phyloP scores from a whole-genome alignment of 2,888 invertebrate genomes.

The Acanthosepion pharaonis region DNA sequence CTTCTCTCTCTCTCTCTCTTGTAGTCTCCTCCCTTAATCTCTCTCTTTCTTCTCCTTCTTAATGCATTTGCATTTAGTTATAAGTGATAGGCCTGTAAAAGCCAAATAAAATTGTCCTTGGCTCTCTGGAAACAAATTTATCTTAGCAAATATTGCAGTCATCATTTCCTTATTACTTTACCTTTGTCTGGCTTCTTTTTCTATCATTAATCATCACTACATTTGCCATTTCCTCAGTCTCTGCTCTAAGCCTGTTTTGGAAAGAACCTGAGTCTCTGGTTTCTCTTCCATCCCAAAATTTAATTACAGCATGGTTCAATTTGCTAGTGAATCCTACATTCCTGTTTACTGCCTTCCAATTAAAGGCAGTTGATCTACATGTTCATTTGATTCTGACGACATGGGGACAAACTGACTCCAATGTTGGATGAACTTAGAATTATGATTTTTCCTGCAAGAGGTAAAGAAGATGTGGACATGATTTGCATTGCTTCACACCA shows the following conservation, averaged over 20 bases:
- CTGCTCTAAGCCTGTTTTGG: background rate
- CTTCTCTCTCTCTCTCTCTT: too few relatives aligned
- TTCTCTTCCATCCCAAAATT: background rate
- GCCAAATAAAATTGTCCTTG: background rate
- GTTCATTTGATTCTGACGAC: background rate
- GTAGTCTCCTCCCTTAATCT: too few relatives aligned
- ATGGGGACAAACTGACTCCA: background rate
- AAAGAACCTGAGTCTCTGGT: background rate
- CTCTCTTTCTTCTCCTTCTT: too few relatives aligned
- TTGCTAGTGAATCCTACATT: background rate
- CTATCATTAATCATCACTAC: background rate
- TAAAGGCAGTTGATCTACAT: background rate
- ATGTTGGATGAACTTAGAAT: background rate
- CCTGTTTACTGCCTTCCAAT: background rate
- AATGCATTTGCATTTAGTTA: too few relatives aligned
- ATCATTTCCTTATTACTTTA: background rate
- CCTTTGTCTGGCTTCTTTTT: background rate
- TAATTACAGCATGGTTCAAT: background rate
- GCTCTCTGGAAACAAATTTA: background rate
- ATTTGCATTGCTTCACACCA: background rate
- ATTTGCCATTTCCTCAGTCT: background rate
- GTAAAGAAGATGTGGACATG: background rate
- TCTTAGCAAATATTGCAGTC: background rate
- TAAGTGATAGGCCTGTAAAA: background rate
- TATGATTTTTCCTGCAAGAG: background rate